Base-by-base conservation (phyloP, 2,113 vertebrate species). In the Platycercus adscitus region DNA sequence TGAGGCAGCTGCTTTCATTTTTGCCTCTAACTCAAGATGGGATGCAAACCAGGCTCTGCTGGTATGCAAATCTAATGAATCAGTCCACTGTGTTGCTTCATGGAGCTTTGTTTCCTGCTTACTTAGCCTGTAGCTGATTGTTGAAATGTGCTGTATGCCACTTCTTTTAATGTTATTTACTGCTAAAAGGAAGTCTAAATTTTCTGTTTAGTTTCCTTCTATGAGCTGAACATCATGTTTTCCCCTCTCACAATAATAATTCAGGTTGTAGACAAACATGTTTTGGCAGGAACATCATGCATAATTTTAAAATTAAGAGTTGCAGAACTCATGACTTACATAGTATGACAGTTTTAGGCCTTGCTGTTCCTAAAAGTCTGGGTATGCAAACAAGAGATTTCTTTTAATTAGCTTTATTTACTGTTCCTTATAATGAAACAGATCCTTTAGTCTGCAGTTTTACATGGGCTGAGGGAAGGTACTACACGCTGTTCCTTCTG, bases 371-470 rank as follows among this genome's bases (percentile, higher is more conserved):
- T 94, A 83, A 91, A 96, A 91, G 73, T 16, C 19, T 79, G 20
- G 21, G 12, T 85, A 96, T 53, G 8, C 28, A 53, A 95, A 88
- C 29, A 92, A 72, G 76, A 60, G 9, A 25, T 86, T 96, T 91
- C 13, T 49, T 95, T 93, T 95, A 93, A 94, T 95, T 91, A 84
- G 35, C 16, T 58, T 88, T 97, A 85, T 95, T 96, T 96, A 95
- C 19, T 78, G 21, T 71, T 84, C 19, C 39, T 33, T 71, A 13
- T 68, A 91, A 56, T 53, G 52, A 87, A 94, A 49, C 11, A 87
- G 37, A 23, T 58, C 61, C n/a, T 94, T 81, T 81, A 71, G 15
- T 41, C 46, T 90, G 86, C 41, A 80, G 8, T 87, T 84, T 91
- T 81, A 29, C 28, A 18, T 29, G 8, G 28, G 24, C 33, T 60